Conservation (phyloP, 2,113 vertebrate species). For the Atherinomorus stipes region DNA sequence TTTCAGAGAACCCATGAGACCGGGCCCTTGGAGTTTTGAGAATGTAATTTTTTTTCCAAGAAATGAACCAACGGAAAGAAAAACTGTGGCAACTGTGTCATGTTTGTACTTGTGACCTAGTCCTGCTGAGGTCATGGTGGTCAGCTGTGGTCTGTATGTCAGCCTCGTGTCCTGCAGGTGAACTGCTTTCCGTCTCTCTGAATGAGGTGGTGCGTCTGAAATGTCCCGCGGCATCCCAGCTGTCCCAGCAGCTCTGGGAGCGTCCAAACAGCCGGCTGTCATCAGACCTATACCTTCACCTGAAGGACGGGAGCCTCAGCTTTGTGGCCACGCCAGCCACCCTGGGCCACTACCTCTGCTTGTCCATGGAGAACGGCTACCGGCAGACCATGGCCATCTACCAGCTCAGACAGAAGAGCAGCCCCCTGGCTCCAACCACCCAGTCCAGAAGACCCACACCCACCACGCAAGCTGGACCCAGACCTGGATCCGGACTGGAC, state of each 20-base stretch:
- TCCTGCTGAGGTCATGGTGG: too few relatives aligned
- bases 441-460: neutral
- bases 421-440: constrained; percentile 3
- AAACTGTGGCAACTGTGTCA: too few relatives aligned
- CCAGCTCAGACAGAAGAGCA: constrained; percentile 73
- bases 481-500: neutral
- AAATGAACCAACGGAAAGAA: too few relatives aligned
- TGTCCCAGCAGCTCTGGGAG: constrained; percentile 78
- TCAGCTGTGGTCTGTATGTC: constrained; percentile 29
- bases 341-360: constrained; percentile 78
- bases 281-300: constrained; percentile 72
- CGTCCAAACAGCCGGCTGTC: constrained; percentile 73
- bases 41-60: too few relatives aligned
- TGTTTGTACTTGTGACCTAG: fast-evolving
- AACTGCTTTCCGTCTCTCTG: constrained; percentile 72
- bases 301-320: constrained; percentile 67
- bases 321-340: constrained; percentile 81
- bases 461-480: neutral
- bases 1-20: too few relatives aligned
- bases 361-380: constrained; percentile 77
- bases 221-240: constrained; percentile 64
- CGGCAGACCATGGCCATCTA: constrained; percentile 74
- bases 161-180: constrained; percentile 63
- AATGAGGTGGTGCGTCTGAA: constrained; percentile 78
- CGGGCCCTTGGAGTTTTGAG: too few relatives aligned